Conservation (phyloP, 2,797 vertebrate species). For the Schizopygopsis pylzovi region DNA sequence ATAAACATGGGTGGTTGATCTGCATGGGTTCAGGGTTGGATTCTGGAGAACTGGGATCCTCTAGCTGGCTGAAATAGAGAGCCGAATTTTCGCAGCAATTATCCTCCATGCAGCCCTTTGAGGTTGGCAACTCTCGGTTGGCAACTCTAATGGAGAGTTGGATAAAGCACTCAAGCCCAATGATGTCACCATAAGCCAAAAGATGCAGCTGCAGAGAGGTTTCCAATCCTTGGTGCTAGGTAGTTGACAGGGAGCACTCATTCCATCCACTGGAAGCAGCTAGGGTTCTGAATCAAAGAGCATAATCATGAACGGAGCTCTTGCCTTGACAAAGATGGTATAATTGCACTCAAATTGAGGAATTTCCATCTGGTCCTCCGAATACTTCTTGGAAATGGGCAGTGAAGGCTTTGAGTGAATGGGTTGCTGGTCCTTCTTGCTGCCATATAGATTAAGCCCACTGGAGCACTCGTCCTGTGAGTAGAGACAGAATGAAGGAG, state of each 20-base stretch:
- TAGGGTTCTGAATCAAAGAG: not conserved
- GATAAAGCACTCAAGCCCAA: not conserved
- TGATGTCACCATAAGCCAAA: not conserved
- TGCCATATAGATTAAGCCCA: not conserved
- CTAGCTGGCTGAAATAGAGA: not conserved
- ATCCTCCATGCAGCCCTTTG: not conserved
- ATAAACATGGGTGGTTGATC: not conserved
- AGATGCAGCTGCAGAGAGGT: not conserved
- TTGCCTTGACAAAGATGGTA: not conserved
- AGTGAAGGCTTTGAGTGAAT: not conserved
- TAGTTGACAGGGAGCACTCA: not conserved
- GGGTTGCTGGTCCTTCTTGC: not conserved
- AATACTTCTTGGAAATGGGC: not conserved
- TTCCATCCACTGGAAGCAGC: not conserved
- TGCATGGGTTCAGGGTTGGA: not conserved
- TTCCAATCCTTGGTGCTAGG: not conserved
- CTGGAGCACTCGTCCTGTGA: not conserved
- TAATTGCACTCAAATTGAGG: not conserved
- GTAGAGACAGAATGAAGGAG: not conserved
- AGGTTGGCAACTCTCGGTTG: too few relatives aligned
- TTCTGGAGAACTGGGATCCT: not conserved
- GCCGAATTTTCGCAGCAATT: too few relatives aligned
- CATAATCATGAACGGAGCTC: not conserved
- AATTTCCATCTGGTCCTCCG: not conserved
- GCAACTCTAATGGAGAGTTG: not conserved